These are phyloP conservation scores for Coturnix japonica DNA, from an alignment of 2,113 vertebrate species.

Conservation along the genomic window DNA sequence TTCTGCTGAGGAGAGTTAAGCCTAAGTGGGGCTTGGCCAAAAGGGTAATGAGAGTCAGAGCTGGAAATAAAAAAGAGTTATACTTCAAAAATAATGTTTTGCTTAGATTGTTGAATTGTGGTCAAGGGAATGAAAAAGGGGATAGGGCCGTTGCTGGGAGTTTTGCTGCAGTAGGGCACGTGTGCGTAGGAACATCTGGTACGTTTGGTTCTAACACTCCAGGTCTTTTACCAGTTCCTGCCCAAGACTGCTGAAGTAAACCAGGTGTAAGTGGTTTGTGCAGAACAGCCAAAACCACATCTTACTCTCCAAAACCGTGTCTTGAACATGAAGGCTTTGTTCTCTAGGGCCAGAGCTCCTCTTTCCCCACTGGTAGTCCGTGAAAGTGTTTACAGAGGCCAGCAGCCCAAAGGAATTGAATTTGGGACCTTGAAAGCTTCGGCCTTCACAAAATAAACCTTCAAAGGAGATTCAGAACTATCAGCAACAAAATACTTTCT, in stretches of 20 bases:
- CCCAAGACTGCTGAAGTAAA: constrained; percentile 68
- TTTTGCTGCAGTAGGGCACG: background rate
- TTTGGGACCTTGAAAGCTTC: constrained; percentile 59
- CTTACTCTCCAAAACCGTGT: constrained; percentile 72
- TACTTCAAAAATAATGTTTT: constrained; percentile 72
- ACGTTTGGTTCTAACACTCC: constrained; percentile 57
- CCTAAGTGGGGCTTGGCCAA: background rate
- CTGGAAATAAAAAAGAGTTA: background rate
- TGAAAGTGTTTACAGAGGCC: constrained; percentile 76
- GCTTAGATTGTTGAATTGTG: constrained; percentile 55
- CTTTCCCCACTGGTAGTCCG: constrained; percentile 57
- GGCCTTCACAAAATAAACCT: constrained; percentile 65
- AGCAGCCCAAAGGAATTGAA: constrained; percentile 73
- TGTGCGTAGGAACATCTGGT: constrained; percentile 74
- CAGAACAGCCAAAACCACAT: constrained; percentile 80
- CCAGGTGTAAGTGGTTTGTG: constrained; percentile 82
- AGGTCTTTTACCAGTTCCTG: constrained; percentile 75
- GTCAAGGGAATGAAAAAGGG: constrained; percentile 50
- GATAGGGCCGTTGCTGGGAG: constrained; percentile 12
- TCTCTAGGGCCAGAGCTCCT: constrained; percentile 55
- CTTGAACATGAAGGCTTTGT: constrained; percentile 71
- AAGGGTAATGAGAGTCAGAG: background rate
- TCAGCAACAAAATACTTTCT: constrained; percentile 63
- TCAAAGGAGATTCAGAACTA: constrained; percentile 58
- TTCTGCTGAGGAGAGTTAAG: background rate